Evolutionary conservation across 2,113 vertebrate genomes (phyloP), one percentile per base, ranked within the genome.

Genomic region (Rallus limicola): DNA sequence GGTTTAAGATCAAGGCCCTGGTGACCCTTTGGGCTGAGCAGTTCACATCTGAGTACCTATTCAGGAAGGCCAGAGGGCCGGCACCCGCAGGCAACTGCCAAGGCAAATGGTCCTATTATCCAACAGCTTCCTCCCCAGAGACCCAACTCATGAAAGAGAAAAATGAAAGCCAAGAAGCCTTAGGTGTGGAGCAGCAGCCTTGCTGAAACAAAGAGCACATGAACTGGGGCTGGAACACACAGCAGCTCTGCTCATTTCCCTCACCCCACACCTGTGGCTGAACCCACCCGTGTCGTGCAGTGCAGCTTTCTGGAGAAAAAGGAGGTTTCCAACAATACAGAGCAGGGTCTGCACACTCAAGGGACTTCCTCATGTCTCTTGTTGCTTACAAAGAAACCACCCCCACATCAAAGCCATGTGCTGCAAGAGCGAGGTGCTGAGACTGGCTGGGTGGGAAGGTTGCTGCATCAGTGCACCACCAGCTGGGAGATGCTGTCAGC

Each of bases 51-150:
- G 38, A 93, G 82, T 7, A 29, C 65, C 6, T 4, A 29, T 40
- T 55, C 89, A 92, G 91, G 91, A 91, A 92, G 48, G 58, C 79
- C 15, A 14, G 44, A 90, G 71, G 40, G 60, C 79, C 31, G 0
- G 53, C 82, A 72, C 91, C 75, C 4, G 38, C 71, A 24, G 50
- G 44, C 81, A 48, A 25, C 50, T 60, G 93, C 93, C 96, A 96
- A 92, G 93, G 88, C 86, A 91, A 93, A 92, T 72, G 48, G 44
- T 63, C 77, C 34, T 74, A 80, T 81, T 89, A 69, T 52, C 81
- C 92, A 88, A 91, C 81, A 88, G 93, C 20, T 93, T 95, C 96
- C 95, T 92, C 80, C 72, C 91, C 33, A 0, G 83, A 84, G 89
- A 67, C 33, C 34, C 1, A 11, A 71, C 25, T 72, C 55, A 52